Base-by-base conservation (phyloP, 2,888 invertebrate species). In the Eudemis profundana region DNA sequence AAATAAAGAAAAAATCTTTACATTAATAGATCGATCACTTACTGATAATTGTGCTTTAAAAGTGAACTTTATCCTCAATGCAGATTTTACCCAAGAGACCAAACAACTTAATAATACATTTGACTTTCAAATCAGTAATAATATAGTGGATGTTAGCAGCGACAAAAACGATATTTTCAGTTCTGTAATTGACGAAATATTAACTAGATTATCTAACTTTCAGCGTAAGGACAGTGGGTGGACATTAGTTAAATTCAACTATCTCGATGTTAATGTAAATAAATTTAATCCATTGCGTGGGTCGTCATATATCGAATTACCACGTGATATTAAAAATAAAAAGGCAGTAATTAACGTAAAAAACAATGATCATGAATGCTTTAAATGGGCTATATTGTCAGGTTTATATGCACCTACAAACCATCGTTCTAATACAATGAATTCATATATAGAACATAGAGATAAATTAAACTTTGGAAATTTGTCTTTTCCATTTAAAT, bases 281-380 rank as follows among this genome's bases (percentile, higher is more conserved):
- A 38, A 74, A 68, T 73, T 69, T 56, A 72, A 71, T 38, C 70
- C 73, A 2, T 29, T 70, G 0, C 56, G 57, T 4, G 72, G 68
- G 14, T 60, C 69, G n/a, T n/a, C n/a, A n/a, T n/a, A n/a, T n/a
- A n/a, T n/a, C n/a, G n/a, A n/a, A n/a, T n/a, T n/a, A n/a, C n/a
- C n/a, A n/a, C n/a, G n/a, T n/a, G n/a, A n/a, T n/a, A n/a, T n/a
- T n/a, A n/a, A n/a, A n/a, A n/a, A n/a, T n/a, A n/a, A n/a, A n/a
- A n/a, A n/a, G n/a, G n/a, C n/a, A n/a, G n/a, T n/a, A n/a, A n/a
- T n/a, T n/a, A n/a, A n/a, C n/a, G n/a, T n/a, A n/a, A n/a, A n/a
- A n/a, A n/a, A 74, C n/a, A n/a, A n/a, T n/a, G n/a, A n/a, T n/a
- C n/a, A n/a, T n/a, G n/a, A n/a, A n/a, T n/a, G n/a, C n/a, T n/a